These are phyloP conservation scores for Magallana nippona DNA, from an alignment of 2,888 invertebrate species.

Conservation along the genomic window DNA sequence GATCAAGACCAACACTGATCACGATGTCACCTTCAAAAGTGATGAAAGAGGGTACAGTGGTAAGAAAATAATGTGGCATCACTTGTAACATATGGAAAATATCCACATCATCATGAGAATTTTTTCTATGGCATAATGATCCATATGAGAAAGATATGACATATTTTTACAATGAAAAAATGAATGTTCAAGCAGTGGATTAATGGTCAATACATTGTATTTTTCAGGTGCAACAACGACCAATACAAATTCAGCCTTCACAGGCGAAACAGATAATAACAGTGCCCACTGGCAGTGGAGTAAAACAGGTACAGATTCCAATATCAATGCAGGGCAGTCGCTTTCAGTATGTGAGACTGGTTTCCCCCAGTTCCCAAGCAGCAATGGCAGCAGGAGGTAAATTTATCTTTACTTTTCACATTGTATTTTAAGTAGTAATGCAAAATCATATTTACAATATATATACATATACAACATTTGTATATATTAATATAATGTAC, in stretches of 20 bases:
- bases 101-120: too few relatives aligned
- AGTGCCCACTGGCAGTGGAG: slow-evolving; percentile 43
- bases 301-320: slow-evolving; percentile 61
- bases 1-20: slow-evolving; percentile 55
- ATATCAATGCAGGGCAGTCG: slow-evolving; percentile 77
- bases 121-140: background rate
- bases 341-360: slow-evolving; percentile 80
- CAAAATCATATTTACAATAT: background rate
- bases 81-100: too few relatives aligned
- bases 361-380: slow-evolving; percentile 71
- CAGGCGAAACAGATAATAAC: slow-evolving; percentile 40
- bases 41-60: slow-evolving; percentile 74
- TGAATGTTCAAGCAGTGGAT: background rate
- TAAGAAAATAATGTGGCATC: slow-evolving; percentile 53
- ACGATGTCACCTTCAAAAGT: slow-evolving; percentile 78
- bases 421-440: background rate
- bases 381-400: slow-evolving; percentile 48
- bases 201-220: background rate
- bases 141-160: background rate
- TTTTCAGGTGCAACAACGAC: slow-evolving; percentile 45
- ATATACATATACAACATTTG: too few relatives aligned
- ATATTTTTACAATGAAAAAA: background rate
- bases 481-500: background rate
- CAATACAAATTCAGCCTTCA: slow-evolving; percentile 46
- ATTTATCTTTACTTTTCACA: background rate